phyloP scores from a whole-genome alignment of 1,140 invertebrate genomes.

The Globodera rostochiensis region DNA sequence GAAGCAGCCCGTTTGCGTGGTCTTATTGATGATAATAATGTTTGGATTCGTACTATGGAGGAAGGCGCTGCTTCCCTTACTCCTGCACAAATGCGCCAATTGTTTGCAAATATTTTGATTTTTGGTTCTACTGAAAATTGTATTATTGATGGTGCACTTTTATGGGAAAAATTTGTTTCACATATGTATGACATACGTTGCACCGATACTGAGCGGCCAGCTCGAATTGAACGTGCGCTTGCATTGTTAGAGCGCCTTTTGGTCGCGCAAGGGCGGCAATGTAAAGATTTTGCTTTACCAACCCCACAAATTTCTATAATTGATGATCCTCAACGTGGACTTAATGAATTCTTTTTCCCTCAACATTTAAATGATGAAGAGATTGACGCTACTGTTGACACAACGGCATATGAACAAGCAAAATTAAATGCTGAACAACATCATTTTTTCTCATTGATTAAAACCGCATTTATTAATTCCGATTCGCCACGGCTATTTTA shows the following conservation, averaged over 20 bases:
- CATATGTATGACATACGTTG: background rate
- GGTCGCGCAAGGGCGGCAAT: background rate
- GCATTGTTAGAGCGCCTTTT: background rate
- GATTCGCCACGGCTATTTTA: background rate
- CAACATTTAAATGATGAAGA: slow-evolving; percentile 18
- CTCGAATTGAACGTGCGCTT: background rate
- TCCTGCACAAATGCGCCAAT: slow-evolving; percentile 1
- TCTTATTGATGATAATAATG: background rate
- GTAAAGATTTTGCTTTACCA: background rate
- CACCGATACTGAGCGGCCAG: background rate
- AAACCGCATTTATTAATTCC: no score
- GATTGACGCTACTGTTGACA: slow-evolving; percentile 1
- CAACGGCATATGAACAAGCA: background rate
- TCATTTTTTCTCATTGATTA: no score
- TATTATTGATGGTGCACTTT: background rate
- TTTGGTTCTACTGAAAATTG: background rate
- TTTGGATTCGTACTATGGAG: background rate
- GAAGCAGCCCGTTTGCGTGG: background rate
- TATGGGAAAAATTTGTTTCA: background rate
- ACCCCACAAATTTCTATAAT: background rate
- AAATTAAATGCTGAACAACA: slow-evolving; percentile 4
- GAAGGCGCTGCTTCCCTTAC: background rate
- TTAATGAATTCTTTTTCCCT: slow-evolving; percentile 7
- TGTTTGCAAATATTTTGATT: background rate
- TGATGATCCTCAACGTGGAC: background rate